Evolutionary conservation across 2,113 vertebrate genomes (phyloP), one percentile per base, ranked within the genome.

Genomic region (Trachemys scripta): DNA sequence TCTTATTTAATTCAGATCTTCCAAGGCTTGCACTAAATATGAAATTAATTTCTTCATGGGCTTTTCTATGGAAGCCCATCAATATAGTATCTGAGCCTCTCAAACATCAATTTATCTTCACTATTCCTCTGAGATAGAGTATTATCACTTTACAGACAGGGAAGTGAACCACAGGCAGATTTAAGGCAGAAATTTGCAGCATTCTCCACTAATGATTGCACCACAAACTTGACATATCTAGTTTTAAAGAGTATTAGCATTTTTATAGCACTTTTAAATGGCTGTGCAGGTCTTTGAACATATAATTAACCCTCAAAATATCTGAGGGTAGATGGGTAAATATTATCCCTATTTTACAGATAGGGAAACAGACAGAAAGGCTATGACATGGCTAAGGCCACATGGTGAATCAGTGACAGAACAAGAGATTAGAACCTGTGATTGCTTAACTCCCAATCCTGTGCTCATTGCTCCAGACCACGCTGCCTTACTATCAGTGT

Each of bases 321-420:
- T 75, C 86, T 38, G 79, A 85, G 87, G 16, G 72, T 1, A 92
- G 80, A 3, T 82, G 47, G 89, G 94, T 87, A 92, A 92, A 57
- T 85, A 97, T 11, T 85, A 53, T 89, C 87, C 65, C 53, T 31
- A 81, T 92, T 93, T 95, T 83, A 87, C 86, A 84, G 49, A 25
- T 35, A 50, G 75, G 57, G 92, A 94, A 75, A 42, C 80, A 38
- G 90, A 88, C 76, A 88, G 89, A 16, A 82, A 90, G 96, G 84
- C 0, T 90, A 65, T 20, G 82, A 88, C 0, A 0, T 10, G 42
- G 11, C 56, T 45, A 45, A 1, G 1, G 84, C 45, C 78, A 82
- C 38, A 78, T n/a, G 42, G 79, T 45, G 45, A 53, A 82, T 42
- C 72, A 80, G 56, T 59, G 25, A 59, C 22, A 82, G 45, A 95